Conservation (phyloP, 2,797 vertebrate species). For the Geotrypetes seraphini region DNA sequence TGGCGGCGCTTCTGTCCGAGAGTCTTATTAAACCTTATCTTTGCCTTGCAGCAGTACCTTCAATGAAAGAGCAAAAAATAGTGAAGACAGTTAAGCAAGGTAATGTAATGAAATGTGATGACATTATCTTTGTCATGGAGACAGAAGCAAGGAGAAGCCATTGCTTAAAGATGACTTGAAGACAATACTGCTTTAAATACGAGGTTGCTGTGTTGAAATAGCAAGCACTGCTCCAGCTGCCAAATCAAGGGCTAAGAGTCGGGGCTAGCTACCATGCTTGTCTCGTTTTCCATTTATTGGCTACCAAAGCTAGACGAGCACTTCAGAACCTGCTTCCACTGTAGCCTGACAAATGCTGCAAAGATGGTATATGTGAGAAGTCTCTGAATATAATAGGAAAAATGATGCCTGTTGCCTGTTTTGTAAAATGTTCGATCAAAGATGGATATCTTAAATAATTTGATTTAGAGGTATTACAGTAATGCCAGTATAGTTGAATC, state of each 20-base stretch:
- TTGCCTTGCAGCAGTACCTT: constrained; percentile 41
- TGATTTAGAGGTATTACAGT: too few relatives aligned
- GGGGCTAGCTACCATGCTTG: too few relatives aligned
- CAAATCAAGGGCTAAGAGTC: constrained; percentile 1
- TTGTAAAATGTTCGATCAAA: too few relatives aligned
- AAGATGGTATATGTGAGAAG: too few relatives aligned
- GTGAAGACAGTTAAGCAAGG: constrained; percentile 50
- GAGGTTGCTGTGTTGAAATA: not conserved
- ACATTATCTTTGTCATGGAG: constrained; percentile 26
- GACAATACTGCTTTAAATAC: constrained; percentile 22
- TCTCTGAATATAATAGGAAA: too few relatives aligned
- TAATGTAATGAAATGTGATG: constrained; percentile 35
- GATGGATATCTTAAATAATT: too few relatives aligned
- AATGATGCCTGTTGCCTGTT: too few relatives aligned
- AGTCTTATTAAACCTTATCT: constrained; percentile 29
- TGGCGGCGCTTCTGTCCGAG: not conserved
- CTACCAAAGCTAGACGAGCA: too few relatives aligned
- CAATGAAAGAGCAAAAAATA: constrained; percentile 53
- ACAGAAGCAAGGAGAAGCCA: constrained; percentile 6
- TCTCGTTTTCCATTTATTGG: too few relatives aligned
- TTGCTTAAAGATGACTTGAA: constrained; percentile 19
- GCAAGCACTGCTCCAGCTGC: constrained; percentile 2
- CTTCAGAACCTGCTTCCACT: too few relatives aligned
- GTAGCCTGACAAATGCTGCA: too few relatives aligned
- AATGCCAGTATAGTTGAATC: too few relatives aligned